Conservation (phyloP, 1,140 invertebrate species). For the Drosophila asahinai region DNA sequence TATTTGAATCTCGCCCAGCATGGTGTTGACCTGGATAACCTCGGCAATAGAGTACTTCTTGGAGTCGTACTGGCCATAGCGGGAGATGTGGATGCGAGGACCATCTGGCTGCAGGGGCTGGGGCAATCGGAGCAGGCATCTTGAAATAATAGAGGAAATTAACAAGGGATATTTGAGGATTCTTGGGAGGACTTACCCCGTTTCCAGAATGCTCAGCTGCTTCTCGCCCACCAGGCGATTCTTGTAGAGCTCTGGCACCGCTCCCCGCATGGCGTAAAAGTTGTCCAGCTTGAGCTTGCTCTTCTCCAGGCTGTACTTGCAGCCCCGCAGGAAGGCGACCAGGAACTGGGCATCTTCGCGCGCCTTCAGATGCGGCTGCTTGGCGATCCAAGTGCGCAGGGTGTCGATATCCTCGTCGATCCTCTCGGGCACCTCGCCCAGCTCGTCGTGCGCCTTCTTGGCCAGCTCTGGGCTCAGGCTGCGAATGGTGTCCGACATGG, state of each 20-base stretch:
- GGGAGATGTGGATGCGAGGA: constrained; percentile 86
- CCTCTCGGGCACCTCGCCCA: constrained; percentile 87
- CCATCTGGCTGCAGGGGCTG: constrained; percentile 84
- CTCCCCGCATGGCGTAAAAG: constrained; percentile 87
- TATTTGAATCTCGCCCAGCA: constrained; percentile 85
- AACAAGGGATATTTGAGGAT: background rate
- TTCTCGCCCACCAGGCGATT: constrained; percentile 78
- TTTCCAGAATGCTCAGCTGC: constrained; percentile 70
- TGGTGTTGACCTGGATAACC: constrained; percentile 84
- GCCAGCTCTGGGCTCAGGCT: constrained; percentile 83
- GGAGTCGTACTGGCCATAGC: constrained; percentile 85
- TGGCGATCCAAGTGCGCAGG: constrained; percentile 88
- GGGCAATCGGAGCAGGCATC: constrained; percentile 77
- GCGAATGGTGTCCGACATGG: constrained; percentile 73
- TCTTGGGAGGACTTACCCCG: constrained; percentile 46
- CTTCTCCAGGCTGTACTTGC: constrained; percentile 89
- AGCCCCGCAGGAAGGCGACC: constrained; percentile 88
- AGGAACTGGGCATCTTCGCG: constrained; percentile 87
- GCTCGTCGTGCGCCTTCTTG: constrained; percentile 86
- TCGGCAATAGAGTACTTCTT: constrained; percentile 84
- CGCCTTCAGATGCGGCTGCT: constrained; percentile 88
- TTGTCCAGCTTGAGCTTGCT: constrained; percentile 89
- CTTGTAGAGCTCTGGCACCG: constrained; percentile 87
- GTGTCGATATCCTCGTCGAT: constrained; percentile 86
- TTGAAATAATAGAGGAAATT: background rate